Percentiles rank a stretch among this genome's conserved stretches.
Evolutionary conservation across 1,140 invertebrate species (phyloP).

Genomic region (Diploscapter pachys): DNA sequence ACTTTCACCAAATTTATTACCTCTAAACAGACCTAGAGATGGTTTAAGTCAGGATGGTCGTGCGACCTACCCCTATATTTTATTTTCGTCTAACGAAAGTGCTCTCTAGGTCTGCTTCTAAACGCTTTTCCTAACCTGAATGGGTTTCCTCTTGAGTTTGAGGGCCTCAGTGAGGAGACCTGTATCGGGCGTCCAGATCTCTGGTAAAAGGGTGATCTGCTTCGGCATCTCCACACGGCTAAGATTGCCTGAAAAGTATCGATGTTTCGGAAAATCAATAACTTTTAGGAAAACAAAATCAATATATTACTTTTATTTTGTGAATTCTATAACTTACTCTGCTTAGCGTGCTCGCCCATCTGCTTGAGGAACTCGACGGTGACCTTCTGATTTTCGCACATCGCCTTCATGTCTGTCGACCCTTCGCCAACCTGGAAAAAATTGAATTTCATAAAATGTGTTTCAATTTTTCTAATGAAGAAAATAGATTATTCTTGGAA

Average conservation of each 20-base stretch:
- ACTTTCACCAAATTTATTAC: neutral
- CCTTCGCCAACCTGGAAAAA: neutral
- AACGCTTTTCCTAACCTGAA: slow-evolving; percentile 15
- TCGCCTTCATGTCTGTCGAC: slow-evolving; percentile 3
- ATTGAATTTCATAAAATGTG: too few relatives aligned
- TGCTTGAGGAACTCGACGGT: slow-evolving; percentile 21
- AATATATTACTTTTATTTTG: too few relatives aligned
- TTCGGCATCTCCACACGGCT: slow-evolving; percentile 19
- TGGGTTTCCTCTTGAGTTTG: slow-evolving; percentile 33
- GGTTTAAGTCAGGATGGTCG: neutral
- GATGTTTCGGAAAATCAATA: too few relatives aligned
- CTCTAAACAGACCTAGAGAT: neutral
- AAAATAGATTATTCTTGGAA: neutral
- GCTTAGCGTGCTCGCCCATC: slow-evolving; percentile 26
- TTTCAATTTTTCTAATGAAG: too few relatives aligned
- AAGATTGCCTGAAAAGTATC: slow-evolving; percentile 24
- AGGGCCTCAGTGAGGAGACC: slow-evolving; percentile 32
- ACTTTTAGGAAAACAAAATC: too few relatives aligned
- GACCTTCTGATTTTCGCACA: slow-evolving; percentile 26
- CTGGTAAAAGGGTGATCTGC: slow-evolving; percentile 19
- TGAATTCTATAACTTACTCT: slow-evolving; percentile 13
- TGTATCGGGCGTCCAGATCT: slow-evolving; percentile 32
- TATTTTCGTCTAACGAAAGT: neutral
- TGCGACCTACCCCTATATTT: neutral
- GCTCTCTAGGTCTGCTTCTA: neutral